These are phyloP conservation scores for Laspeyria flexula DNA, from an alignment of 2,888 invertebrate species.

Conservation along the genomic window DNA sequence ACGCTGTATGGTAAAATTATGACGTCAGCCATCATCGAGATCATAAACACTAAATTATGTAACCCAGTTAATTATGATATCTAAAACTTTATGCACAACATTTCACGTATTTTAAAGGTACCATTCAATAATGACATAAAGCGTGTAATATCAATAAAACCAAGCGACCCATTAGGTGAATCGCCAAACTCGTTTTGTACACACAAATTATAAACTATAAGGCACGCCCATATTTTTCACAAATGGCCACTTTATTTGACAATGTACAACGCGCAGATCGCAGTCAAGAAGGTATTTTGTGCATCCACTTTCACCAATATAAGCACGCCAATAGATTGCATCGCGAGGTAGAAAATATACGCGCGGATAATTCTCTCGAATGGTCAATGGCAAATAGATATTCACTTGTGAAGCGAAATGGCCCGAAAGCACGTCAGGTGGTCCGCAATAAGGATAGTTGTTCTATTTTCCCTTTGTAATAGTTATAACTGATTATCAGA, in stretches of 20 bases:
- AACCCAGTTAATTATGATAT: conserved; percentile 4
- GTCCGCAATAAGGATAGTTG: conserved; percentile 9
- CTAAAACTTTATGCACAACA: neutral
- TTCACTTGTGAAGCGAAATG: conserved; percentile 20
- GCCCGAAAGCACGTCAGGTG: conserved; percentile 1
- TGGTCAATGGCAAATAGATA: conserved; percentile 46
- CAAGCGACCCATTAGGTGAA: conserved; percentile 44
- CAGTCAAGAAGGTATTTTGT: conserved; percentile 66
- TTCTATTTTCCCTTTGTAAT: conserved; percentile 23
- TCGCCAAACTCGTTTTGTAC: conserved; percentile 40
- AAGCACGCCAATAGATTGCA: conserved; percentile 73
- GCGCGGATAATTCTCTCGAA: conserved; percentile 49
- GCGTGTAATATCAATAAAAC: conserved; percentile 37
- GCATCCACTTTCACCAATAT: conserved; percentile 79
- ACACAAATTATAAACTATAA: conserved; percentile 39
- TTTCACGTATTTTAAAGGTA: conserved; percentile 9
- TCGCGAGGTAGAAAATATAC: conserved; percentile 61
- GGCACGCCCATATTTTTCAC: conserved; percentile 37
- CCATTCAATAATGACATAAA: conserved; percentile 38
- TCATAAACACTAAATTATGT: conserved; percentile 10
- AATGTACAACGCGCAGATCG: conserved; percentile 50
- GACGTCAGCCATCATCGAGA: conserved; percentile 40
- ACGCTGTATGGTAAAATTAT: conserved; percentile 44
- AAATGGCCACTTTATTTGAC: conserved; percentile 52
- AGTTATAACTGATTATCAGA: conserved; percentile 19